Evolutionary conservation across 1,140 invertebrate genomes (phyloP).

Genomic region (Micrasema minimum): DNA sequence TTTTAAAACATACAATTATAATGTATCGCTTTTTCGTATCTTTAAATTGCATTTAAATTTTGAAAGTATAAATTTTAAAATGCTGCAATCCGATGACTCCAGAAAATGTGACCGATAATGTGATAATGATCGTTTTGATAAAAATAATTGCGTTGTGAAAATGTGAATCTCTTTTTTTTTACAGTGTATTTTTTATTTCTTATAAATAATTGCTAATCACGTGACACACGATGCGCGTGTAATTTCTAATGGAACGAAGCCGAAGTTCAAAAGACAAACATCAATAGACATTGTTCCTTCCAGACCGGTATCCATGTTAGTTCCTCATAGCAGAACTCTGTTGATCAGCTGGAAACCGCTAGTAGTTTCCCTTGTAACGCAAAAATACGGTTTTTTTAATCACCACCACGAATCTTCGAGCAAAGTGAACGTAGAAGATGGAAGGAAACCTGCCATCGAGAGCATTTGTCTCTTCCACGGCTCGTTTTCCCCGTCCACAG

Average conservation of each 20-base stretch:
- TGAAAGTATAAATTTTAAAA: conserved; percentile 25
- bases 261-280: conserved; percentile 39
- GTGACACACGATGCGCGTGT: background rate
- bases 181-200: conserved; percentile 18
- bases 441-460: conserved; percentile 55
- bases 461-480: conserved; percentile 61
- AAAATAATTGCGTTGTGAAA: too few relatives aligned
- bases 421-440: conserved; percentile 17
- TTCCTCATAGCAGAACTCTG: conserved; percentile 33
- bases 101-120: background rate
- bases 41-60: background rate
- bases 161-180: too few relatives aligned
- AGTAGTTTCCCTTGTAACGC: too few relatives aligned
- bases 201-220: conserved; percentile 28
- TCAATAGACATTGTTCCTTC: conserved; percentile 37
- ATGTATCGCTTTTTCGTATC: background rate
- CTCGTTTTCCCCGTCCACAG: conserved; percentile 62
- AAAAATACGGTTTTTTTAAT: conserved; percentile 25
- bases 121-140: too few relatives aligned
- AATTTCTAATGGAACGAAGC: background rate
- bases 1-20: background rate
- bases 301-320: conserved; percentile 34
- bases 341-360: too few relatives aligned
- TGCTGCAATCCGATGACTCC: conserved; percentile 14
- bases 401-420: background rate